Base-by-base conservation (phyloP, 1,140 invertebrate genomes). In the Gryon sp. region DNA sequence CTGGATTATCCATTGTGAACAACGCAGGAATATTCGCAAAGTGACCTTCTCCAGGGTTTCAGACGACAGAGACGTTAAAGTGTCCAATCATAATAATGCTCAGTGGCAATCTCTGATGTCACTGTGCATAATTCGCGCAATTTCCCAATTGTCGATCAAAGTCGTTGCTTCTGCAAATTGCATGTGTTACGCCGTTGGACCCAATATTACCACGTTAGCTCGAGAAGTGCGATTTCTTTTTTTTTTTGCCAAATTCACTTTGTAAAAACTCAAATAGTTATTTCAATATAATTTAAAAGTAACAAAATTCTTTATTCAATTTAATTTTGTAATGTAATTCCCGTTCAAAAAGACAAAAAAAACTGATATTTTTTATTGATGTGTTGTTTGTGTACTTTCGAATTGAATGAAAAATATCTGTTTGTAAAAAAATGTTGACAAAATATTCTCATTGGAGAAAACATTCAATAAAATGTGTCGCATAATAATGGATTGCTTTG, bases 81-180 rank as follows among this genome's bases (percentile, higher is more conserved):
- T 76, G 82, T 72, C 80, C 84, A 87, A 86, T 86, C 83, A 87
- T 76, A 65, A 76, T 86, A 84, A 86, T 86, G 65, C 57, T 41
- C 75, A 52, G 69, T 69, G 76, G 46, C 70, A 66, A 45, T 9
- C 48, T 59, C 78, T 79, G 73, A 84, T 84, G 82, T 85, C 84
- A 84, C 74, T 46, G 40, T 28, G 70, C 73, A 76, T 83, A 84
- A 84, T 86, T 86, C 78, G 77, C 26, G 78, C 83, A 87, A 86
- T 86, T 86, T 87, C 82, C 80, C 85, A 86, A 87, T 86, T 86
- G 80, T 76, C 83, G 75, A 86, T 85, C 82, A 86, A 82, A 86
- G 80, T 82, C 80, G 82, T 76, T 68, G 76, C 79, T 82, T 79
- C 82, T 72, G 78, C 77, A 80, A 83, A 84, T 85, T 81, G 78